phyloP scores from a whole-genome alignment of 2,888 invertebrate genomes.

The Serrognathus titanus region DNA sequence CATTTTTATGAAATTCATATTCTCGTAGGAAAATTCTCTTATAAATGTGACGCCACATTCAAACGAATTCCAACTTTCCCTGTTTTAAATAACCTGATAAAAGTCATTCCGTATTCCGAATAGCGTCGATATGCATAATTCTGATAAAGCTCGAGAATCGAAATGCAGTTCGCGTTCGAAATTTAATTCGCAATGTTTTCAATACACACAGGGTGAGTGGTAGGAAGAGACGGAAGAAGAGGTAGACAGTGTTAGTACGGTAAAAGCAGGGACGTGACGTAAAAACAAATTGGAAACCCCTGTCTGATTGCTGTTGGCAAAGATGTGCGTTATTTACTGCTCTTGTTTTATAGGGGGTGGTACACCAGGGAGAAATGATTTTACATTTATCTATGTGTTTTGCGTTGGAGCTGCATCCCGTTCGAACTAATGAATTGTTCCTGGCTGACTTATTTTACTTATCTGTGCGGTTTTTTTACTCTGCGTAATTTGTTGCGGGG shows the following conservation, averaged over 20 bases:
- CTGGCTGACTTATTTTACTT: constrained; percentile 7
- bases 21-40: no score
- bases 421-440: constrained; percentile 10
- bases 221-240: no score
- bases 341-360: constrained; percentile 22
- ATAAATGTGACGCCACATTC: no score
- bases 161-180: neutral
- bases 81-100: no score
- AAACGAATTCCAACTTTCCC: no score
- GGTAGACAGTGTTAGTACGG: neutral
- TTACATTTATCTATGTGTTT: constrained; percentile 30
- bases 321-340: constrained; percentile 24
- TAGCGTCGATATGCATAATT: no score
- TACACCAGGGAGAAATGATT: constrained; percentile 30
- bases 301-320: constrained; percentile 28
- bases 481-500: constrained; percentile 6
- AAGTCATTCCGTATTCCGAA: no score
- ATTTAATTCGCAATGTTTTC: neutral
- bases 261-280: constrained; percentile 20
- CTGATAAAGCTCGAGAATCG: no score
- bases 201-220: neutral
- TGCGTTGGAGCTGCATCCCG: constrained; percentile 3
- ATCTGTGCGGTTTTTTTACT: constrained; percentile 6
- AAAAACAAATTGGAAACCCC: constrained; percentile 22
- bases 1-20: no score